Base-by-base conservation (phyloP, 1,140 invertebrate species). In the Eumaeus atala region DNA sequence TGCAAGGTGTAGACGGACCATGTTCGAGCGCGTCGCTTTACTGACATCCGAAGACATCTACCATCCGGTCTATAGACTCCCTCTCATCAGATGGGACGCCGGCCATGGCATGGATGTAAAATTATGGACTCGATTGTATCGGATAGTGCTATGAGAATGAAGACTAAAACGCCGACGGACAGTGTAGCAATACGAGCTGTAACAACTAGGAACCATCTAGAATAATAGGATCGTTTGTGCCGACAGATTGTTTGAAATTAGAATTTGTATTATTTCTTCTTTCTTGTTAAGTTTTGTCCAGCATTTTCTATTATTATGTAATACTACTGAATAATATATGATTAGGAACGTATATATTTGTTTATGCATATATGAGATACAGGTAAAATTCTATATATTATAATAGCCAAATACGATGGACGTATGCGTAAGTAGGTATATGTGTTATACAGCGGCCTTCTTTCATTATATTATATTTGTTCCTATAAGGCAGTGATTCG, bases 11-110 rank as follows among this genome's bases (percentile, higher is more conserved):
- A 18, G 82, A 85, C 61, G 80, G 80, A 8, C 82, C 82, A 0
- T 85, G 82, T 47, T 77, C 82, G 3, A 82, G 78, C 58, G 72
- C 82, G 0, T 85, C 82, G 36, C 79, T 85, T 74, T 85, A 84
- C 82, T 85, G 82, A 85, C 80, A 84, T 54, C 72, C 76, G 59
- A 63, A 64, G 42, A 62, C 71, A 9, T 69, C 77, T 66, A 62
- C 65, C 58, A 70, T 74, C 53, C 61, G 72, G 48, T 82, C 78
- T 52, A 64, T 82, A 21, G 78, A 84, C 69, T 84, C 80, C 56
- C 61, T 84, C 36, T 76, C 76, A 6, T 79, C 82, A 1, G 80
- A 84, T 54, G 82, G 80, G 35, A 62, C 77, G 1, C 80, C 82
- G 6, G 69, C 78, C 55, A 71, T 82, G 52, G 82, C 82, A 35